Evolutionary conservation across 2,113 vertebrate genomes (phyloP).

Genomic region (Tetrax tetrax): DNA sequence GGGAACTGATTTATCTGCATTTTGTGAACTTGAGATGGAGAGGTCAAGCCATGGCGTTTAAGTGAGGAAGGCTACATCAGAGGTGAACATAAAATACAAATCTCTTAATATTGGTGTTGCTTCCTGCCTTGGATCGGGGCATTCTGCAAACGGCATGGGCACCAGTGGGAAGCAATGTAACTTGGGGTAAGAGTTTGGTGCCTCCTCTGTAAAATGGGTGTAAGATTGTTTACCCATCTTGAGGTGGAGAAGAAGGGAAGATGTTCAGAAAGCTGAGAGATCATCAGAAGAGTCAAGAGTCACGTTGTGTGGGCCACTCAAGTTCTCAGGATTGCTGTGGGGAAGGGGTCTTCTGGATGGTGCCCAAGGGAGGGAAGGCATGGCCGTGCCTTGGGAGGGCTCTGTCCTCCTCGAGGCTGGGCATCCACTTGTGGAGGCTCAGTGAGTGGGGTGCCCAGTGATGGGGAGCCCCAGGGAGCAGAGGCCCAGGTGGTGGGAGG

Average conservation of each 20-base stretch:
- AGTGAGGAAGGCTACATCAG: not conserved
- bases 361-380: not conserved
- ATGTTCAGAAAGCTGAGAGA: not conserved
- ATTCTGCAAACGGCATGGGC: not conserved
- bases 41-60: not conserved
- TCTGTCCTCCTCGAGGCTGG: not conserved
- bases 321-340: not conserved
- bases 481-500: not conserved
- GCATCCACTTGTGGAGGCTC: not conserved
- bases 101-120: not conserved
- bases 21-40: not conserved
- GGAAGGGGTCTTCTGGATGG: not conserved
- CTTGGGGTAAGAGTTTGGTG: not conserved
- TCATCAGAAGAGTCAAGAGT: not conserved
- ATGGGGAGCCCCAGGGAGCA: not conserved
- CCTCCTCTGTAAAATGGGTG: not conserved
- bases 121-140: not conserved
- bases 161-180: accelerated
- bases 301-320: no score
- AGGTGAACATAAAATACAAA: not conserved
- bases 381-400: not conserved
- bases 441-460: not conserved
- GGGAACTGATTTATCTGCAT: not conserved
- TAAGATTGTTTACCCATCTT: not conserved
- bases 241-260: not conserved